Evolutionary conservation across 1,140 invertebrate genomes (phyloP), one percentile per base, ranked within the genome.

Genomic region (Goniozus legneri): DNA sequence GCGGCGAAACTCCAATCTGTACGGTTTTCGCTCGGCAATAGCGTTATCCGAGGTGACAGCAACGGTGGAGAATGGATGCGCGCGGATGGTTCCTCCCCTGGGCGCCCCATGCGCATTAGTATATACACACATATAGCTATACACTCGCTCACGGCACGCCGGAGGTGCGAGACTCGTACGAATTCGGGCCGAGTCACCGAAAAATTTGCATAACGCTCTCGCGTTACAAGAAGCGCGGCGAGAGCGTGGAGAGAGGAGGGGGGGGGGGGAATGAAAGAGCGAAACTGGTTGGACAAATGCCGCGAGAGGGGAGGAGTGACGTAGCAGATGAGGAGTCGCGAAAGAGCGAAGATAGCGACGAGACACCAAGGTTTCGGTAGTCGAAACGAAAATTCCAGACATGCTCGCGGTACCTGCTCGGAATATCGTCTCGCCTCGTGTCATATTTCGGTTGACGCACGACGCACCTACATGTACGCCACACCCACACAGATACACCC

Each of bases 341-440:
- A 10, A 12, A 19, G 30, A 14, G 12, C 32, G 13, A 16, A 2
- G 8, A 19, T 20, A 14, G 33, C 34, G 32, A 14, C 20, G n/a
- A 8, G 12, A 24, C 16, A 10, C 37, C 42, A 33, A 34, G 50
- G 44, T 43, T 51, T 50, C 1, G 13, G 30, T 56, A 50, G 52
- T 46, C 47, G 35, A 53, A 49, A 49, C 53, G 54, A 59, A n/a
- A n/a, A 59, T 61, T 56, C 48, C 54, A 60, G 57, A 47, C 46
- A 43, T 47, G 42, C 37, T 39, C 41, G 12, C 27, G 21, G 45
- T 60, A 67, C 63, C 63, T 65, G 64, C 64, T 51, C 50, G 44
- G 64, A 67, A 65, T 65, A 65, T 56, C 50, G 50, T 52, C 53
- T 52, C 52, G 46, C n/a, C n/a, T n/a, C n/a, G n/a, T n/a, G n/a